A percentile compares a stretch with the other conserved stretches of the same genome.
phyloP scores from a whole-genome alignment of 2,113 vertebrate species.

The Erythrolamprus reginae region DNA sequence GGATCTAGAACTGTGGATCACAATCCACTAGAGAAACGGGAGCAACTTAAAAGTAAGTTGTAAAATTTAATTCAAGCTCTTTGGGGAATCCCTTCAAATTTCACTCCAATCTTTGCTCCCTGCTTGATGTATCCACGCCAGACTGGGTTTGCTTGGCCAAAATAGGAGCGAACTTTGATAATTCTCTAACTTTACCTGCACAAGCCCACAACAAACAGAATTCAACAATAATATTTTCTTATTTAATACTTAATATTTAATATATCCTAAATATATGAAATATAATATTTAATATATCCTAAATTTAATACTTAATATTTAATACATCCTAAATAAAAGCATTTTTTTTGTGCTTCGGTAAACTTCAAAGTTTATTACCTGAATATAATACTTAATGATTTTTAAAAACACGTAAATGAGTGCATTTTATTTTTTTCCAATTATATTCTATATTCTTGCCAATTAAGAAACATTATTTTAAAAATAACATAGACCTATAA shows the following conservation, averaged over 20 bases:
- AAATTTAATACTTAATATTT: no score
- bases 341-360: neutral
- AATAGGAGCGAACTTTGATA: neutral
- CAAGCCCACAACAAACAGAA: neutral
- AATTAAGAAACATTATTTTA: neutral
- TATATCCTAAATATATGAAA: no score
- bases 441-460: neutral
- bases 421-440: neutral
- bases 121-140: neutral
- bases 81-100: neutral
- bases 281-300: no score
- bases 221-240: neutral
- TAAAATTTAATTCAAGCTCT: neutral
- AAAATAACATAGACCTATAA: neutral
- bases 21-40: no score
- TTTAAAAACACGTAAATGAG: neutral
- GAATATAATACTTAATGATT: neutral
- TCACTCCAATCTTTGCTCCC: neutral
- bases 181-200: neutral
- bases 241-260: no score
- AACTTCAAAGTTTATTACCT: neutral
- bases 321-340: no score
- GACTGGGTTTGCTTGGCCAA: neutral
- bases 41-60: neutral
- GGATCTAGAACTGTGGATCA: no score